Percentiles rank a stretch among this genome's conserved stretches.
These are phyloP conservation scores for Coptotermes formosanus DNA, from an alignment of 1,140 invertebrate species.

Conservation along the genomic window DNA sequence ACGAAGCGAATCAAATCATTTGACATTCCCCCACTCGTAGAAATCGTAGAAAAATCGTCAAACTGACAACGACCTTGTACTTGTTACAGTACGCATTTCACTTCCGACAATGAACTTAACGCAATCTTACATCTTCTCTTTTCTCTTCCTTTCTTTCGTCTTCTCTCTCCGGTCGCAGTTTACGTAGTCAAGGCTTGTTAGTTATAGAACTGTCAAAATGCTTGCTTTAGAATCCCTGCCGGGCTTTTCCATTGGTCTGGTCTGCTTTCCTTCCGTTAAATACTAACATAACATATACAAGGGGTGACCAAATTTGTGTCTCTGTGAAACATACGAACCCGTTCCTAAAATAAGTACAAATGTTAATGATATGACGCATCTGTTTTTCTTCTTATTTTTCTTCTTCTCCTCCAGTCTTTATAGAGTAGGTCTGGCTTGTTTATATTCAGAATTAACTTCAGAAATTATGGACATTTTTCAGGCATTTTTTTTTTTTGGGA, in stretches of 20 bases:
- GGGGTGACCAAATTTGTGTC: not conserved
- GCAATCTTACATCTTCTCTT: not conserved
- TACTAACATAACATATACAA: slow-evolving; percentile 17
- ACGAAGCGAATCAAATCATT: too few relatives aligned
- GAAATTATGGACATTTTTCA: too few relatives aligned
- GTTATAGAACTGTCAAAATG: slow-evolving; percentile 16
- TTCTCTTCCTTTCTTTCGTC: not conserved
- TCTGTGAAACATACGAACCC: not conserved
- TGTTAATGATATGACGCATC: too few relatives aligned
- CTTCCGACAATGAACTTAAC: not conserved
- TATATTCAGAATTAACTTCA: too few relatives aligned
- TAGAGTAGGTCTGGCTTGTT: too few relatives aligned
- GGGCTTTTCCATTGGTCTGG: slow-evolving; percentile 13
- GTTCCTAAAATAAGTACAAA: too few relatives aligned
- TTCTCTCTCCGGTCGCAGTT: not conserved
- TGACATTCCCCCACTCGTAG: not conserved
- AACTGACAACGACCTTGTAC: not conserved
- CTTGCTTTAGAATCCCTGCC: slow-evolving; percentile 10
- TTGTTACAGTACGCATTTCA: not conserved
- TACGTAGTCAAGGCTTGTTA: slow-evolving; percentile 9
- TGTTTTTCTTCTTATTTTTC: too few relatives aligned
- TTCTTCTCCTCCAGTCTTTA: too few relatives aligned
- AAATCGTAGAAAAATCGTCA: not conserved
- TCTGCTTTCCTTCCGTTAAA: slow-evolving; percentile 10
- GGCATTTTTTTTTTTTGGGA: too few relatives aligned